Evolutionary conservation across 2,113 vertebrate species (phyloP), one percentile per base, ranked within the genome.

Genomic region (Isichthys henryi): DNA sequence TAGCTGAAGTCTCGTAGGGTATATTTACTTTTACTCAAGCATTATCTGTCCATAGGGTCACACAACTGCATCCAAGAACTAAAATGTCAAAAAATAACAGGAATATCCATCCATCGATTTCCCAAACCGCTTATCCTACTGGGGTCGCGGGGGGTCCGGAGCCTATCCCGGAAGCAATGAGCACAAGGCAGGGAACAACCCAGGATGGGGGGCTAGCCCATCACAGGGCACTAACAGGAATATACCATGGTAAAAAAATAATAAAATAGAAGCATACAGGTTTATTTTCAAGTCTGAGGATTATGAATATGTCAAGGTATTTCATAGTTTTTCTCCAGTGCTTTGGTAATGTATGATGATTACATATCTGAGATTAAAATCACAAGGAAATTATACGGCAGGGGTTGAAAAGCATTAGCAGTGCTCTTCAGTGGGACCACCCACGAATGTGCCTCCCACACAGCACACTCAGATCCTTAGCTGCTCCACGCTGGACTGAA

Each of bases 301-400:
- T 17, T 45, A 23, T 39, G 39, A 82, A 45, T 82, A 45, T 43
- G 21, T 82, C 77, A 82, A 45, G 43, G 43, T 82, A 43, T 39
- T 82, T 82, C 77, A 82, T 43, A 45, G 62, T 35, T 19, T 39
- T 80, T 84, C 21, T 84, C 21, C 45, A 23, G 45, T 84, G 23
- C 43, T 23, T 46, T 48, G 82, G 82, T 84, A 84, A 84, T 84
- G 45, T 48, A 84, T 84, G 82, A 84, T 84, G 39, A 84, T 46
- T 23, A 84, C 82, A 84, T 84, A 48, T 84, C 39, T 46, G 43
- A 84, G 45, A 84, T 84, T 84, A 84, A 84, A 84, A 84, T 84
- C 8, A 43, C 43, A 84, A 48, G 82, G 2, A 84, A 84, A 84
- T 84, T 23, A 84, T 46, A 84, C 3, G 45, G 82, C 82, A 46